Percentiles rank a stretch among this genome's conserved stretches.
phyloP scores from a whole-genome alignment of 2,113 vertebrate genomes.

The Microtus oregoni region DNA sequence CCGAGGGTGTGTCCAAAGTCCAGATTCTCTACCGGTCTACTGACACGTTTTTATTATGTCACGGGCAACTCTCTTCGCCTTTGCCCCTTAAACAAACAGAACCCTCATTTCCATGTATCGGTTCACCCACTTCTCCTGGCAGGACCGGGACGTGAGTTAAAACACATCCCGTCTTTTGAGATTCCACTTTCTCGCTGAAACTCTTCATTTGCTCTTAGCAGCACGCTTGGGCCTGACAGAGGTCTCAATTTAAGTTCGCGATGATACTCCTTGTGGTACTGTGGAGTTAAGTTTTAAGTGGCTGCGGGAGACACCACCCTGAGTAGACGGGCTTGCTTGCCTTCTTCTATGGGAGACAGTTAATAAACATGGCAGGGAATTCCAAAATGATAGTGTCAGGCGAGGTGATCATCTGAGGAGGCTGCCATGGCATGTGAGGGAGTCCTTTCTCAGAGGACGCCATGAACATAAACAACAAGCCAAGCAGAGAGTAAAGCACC shows the following conservation, averaged over 20 bases:
- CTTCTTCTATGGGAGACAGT: background rate
- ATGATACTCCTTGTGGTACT: background rate
- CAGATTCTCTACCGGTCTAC: background rate
- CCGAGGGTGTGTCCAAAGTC: background rate
- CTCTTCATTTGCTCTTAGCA: background rate
- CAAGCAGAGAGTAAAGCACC: background rate
- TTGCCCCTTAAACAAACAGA: constrained; percentile 10
- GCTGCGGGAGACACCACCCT: background rate
- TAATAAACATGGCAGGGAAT: background rate
- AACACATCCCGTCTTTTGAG: background rate
- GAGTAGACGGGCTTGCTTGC: background rate
- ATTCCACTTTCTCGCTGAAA: background rate
- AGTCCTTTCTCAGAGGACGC: background rate
- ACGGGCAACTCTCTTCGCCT: background rate
- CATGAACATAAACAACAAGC: background rate
- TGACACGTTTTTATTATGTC: background rate
- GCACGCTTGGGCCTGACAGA: background rate
- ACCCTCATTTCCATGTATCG: background rate
- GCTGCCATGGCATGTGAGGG: background rate
- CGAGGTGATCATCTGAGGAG: background rate
- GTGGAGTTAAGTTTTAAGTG: background rate
- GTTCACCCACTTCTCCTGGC: background rate
- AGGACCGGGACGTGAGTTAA: background rate
- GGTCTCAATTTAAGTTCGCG: background rate
- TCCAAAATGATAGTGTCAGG: constrained; percentile 13